A percentile compares a stretch with the other conserved stretches of the same genome.
Conservation (phyloP, 2,888 invertebrate species). For the Drosophila limbata region DNA sequence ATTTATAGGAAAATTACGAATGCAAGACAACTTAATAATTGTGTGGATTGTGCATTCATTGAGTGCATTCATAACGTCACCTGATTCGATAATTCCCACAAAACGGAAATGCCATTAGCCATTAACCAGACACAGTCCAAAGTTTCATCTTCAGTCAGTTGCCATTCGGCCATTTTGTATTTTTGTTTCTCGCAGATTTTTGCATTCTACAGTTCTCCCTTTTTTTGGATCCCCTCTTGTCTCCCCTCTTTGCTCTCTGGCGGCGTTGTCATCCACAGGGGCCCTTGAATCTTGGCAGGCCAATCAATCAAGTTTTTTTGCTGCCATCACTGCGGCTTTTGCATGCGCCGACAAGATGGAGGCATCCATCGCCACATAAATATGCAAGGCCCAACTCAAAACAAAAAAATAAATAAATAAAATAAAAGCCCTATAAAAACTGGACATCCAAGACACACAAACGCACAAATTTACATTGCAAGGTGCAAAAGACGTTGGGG, state of each 20-base stretch:
- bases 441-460: conserved; percentile 34
- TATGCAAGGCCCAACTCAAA: conserved; percentile 62
- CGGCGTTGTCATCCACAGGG: conserved; percentile 38
- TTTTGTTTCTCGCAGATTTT: conserved; percentile 47
- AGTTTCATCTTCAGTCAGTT: neutral
- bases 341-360: conserved; percentile 77
- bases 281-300: conserved; percentile 64
- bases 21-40: conserved; percentile 35
- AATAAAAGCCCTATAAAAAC: conserved; percentile 12
- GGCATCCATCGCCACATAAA: conserved; percentile 63
- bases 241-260: conserved; percentile 5
- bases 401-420: conserved; percentile 19
- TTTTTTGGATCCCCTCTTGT: neutral
- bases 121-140: conserved; percentile 11
- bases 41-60: conserved; percentile 4
- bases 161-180: conserved; percentile 59
- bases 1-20: conserved; percentile 44
- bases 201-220: conserved; percentile 53
- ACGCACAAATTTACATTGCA: conserved; percentile 81
- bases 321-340: conserved; percentile 53
- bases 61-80: conserved; percentile 32
- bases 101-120: conserved; percentile 45
- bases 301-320: conserved; percentile 84
- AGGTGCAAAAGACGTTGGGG: conserved; percentile 55
- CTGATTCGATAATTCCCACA: conserved; percentile 6